phyloP scores from a whole-genome alignment of 92 coral and sea anemone genomes.

The Muricea muricata region DNA sequence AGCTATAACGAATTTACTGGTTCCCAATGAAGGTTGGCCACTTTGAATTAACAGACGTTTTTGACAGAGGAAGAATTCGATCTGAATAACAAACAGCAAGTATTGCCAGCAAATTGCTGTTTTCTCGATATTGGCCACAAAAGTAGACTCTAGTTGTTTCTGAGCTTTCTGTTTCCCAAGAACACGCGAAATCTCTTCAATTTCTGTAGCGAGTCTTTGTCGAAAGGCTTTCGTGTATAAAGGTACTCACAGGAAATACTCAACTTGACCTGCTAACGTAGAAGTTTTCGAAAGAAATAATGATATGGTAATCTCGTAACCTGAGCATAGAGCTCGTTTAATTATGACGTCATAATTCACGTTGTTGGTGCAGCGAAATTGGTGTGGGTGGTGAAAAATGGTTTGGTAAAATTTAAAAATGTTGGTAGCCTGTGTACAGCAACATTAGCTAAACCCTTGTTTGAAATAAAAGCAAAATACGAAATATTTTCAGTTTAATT shows the following conservation, averaged over 20 bases:
- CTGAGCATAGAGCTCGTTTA: too few species aligned
- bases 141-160: neutral
- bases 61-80: neutral
- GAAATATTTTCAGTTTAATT: too few species aligned
- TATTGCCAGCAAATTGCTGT: neutral
- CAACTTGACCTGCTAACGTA: neutral
- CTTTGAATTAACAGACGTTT: neutral
- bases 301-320: too few species aligned
- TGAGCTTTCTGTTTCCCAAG: neutral
- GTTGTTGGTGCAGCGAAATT: too few species aligned
- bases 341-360: slow-evolving; percentile 40
- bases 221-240: neutral
- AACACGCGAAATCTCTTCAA: neutral
- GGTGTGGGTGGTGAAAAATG: too few species aligned
- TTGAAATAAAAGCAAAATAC: too few species aligned
- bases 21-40: neutral
- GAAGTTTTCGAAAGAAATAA: too few species aligned
- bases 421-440: too few species aligned
- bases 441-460: too few species aligned
- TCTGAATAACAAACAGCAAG: neutral
- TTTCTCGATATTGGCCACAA: neutral
- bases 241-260: too few species aligned
- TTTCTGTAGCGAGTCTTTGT: neutral
- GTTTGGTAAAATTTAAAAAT: too few species aligned
- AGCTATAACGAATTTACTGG: neutral